These are phyloP conservation scores for Trachymyrmex cornetzi DNA, from an alignment of 1,140 invertebrate genomes.

Conservation along the genomic window DNA sequence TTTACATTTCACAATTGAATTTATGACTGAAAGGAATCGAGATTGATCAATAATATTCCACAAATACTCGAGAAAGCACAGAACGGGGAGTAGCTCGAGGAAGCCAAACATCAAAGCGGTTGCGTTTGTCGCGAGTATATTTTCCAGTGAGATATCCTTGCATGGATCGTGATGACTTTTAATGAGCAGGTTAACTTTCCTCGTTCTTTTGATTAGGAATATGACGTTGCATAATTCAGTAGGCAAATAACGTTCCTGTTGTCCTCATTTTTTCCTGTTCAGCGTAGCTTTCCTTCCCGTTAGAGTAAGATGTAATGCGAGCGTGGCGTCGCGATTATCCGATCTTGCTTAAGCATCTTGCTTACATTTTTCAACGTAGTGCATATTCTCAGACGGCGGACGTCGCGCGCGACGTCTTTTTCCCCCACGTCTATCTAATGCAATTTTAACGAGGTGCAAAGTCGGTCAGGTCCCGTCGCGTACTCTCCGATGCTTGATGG, in stretches of 20 bases:
- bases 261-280: background rate
- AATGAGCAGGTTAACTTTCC: conserved; percentile 34
- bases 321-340: conserved; percentile 33
- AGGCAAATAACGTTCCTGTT: conserved; percentile 1
- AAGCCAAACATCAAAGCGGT: background rate
- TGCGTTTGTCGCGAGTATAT: background rate
- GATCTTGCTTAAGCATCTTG: background rate
- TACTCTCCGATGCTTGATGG: conserved; percentile 60
- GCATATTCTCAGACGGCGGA: conserved; percentile 57
- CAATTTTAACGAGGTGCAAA: conserved; percentile 76
- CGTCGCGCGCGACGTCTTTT: conserved; percentile 41
- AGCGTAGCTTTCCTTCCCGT: too few relatives aligned
- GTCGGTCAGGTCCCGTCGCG: conserved; percentile 69
- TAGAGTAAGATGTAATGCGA: background rate
- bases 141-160: background rate
- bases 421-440: conserved; percentile 68
- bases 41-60: conserved; percentile 3
- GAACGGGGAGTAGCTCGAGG: background rate
- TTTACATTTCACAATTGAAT: conserved; percentile 37
- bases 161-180: conserved; percentile 15
- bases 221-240: conserved; percentile 57
- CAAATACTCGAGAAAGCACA: background rate
- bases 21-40: conserved; percentile 10
- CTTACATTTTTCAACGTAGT: conserved; percentile 59
- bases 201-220: background rate